Evolutionary conservation across 2,113 vertebrate species (phyloP), one percentile per base, ranked within the genome.

Genomic region (Odocoileus virginianus): DNA sequence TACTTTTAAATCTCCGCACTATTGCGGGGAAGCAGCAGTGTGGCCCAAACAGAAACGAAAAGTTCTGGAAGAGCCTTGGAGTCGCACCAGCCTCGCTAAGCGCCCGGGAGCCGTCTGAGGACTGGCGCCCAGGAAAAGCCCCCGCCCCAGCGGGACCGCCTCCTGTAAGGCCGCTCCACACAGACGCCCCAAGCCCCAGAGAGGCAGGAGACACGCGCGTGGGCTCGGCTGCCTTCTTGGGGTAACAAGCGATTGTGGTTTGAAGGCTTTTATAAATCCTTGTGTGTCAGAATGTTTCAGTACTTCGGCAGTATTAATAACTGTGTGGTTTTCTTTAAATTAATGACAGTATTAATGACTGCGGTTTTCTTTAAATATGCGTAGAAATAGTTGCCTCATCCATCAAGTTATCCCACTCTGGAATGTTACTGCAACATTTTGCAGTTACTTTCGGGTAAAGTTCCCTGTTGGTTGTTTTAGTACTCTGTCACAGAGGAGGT

Each of bases 61-160:
- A 95, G 64, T 97, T 98, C 86, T 76, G 92, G 50, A 71, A 36
- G 84, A 90, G 87, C 33, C 94, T 71, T 54, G 47, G 12, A 36
- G 83, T 81, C 27, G 86, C 71, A 50, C 89, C 85, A 78, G 89
- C 28, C 11, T 82, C 45, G 50, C 47, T 33, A 1, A 60, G 79
- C 2, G 58, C 83, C 87, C 74, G 92, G 92, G 87, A 58, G 19
- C 7, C 6, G 21, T 10, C 43, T 6, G 7, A 16, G 45, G 7
- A 43, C 36, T 1, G 0, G 12, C 23, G 28, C 54, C 89, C 58
- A 64, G 78, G 19, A 23, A 17, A 71, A 71, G 16, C 64, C 17
- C 64, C 16, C 16, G 17, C 52, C 64, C 33, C 33, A 36, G 64
- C n/a, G 19, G 64, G 19, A 67, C 7, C 12, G 7, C 4, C 3